Conservation (phyloP, 2,888 invertebrate genomes). For the Pyrocoelia pectoralis region DNA sequence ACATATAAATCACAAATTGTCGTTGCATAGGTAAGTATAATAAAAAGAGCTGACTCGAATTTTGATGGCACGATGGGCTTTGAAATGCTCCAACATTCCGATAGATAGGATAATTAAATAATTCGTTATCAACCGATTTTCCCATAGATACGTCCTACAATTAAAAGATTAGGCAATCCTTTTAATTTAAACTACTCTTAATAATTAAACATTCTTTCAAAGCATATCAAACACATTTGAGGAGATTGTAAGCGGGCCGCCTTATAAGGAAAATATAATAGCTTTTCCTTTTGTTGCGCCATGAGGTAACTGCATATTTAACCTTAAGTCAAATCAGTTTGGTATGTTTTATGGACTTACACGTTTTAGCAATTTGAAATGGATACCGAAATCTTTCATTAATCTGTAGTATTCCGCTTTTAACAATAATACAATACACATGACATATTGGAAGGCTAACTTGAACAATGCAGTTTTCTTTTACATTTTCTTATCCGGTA, state of each 20-base stretch:
- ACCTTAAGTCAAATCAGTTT: too few species aligned
- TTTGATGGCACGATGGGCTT: too few species aligned
- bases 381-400: not conserved
- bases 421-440: not conserved
- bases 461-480: not conserved
- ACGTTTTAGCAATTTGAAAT: too few species aligned
- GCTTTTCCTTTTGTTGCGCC: not conserved
- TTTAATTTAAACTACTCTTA: conserved; percentile 11
- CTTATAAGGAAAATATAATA: not conserved
- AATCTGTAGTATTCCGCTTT: not conserved
- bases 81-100: too few species aligned
- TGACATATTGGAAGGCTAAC: not conserved
- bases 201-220: not conserved
- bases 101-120: not conserved
- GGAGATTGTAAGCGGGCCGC: not conserved
- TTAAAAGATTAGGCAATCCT: conserved; percentile 1
- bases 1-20: too few species aligned
- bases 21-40: too few species aligned
- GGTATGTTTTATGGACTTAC: too few species aligned
- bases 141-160: not conserved
- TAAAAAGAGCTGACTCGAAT: too few species aligned
- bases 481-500: conserved; percentile 38
- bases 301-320: not conserved
- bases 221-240: conserved; percentile 3
- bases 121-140: not conserved